Conservation (phyloP, 2,888 invertebrate genomes). For the Tipula helvola region DNA sequence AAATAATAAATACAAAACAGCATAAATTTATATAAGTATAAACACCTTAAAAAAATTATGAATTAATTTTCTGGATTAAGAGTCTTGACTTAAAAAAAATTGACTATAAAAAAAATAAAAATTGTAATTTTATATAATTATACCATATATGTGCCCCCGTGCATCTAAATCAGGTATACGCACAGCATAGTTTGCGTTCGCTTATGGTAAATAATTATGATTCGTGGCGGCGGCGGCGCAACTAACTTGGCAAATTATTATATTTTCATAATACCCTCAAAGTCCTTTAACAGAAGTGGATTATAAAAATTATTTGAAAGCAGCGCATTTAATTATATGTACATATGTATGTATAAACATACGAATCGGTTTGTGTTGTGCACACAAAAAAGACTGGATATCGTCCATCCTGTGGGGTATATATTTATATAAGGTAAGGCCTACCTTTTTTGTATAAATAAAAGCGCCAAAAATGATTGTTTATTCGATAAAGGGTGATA, state of each 20-base stretch:
- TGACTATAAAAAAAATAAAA: neutral
- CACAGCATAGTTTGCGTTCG: neutral
- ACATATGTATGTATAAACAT: neutral
- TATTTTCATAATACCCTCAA: neutral
- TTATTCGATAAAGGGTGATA: neutral
- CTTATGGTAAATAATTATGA: neutral
- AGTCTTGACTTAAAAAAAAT: neutral
- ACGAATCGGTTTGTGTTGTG: neutral
- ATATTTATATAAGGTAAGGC: neutral
- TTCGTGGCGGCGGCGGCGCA: neutral
- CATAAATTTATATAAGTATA: neutral
- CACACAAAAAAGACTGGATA: neutral
- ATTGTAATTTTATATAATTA: neutral
- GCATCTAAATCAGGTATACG: neutral
- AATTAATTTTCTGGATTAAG: constrained; percentile 4
- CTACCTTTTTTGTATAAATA: neutral
- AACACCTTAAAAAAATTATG: neutral
- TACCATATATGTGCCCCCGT: neutral
- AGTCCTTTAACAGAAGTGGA: neutral
- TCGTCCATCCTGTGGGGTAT: neutral
- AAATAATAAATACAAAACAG: neutral
- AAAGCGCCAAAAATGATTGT: neutral
- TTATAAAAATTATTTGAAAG: neutral
- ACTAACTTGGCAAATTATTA: neutral
- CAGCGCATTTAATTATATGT: neutral